Conservation (phyloP, 1,140 invertebrate genomes). For the Uloborus diversus region DNA sequence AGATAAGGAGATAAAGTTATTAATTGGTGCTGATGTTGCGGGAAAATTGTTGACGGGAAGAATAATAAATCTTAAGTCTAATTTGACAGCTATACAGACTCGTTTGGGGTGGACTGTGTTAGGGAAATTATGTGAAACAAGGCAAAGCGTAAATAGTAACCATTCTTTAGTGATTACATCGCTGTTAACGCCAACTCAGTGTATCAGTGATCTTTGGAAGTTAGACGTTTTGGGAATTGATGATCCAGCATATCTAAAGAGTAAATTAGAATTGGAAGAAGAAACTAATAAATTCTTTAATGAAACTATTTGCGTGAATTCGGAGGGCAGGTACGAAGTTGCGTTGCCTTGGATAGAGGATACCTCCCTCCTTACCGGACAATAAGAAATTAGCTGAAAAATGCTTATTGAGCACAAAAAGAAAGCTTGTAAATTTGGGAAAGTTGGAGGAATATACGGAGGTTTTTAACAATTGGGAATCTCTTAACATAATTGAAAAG, state of each 20-base stretch:
- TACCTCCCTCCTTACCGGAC: not conserved
- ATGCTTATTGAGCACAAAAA: not conserved
- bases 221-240: conserved; percentile 4
- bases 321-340: conserved; percentile 11
- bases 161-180: not conserved
- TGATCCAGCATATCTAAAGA: not conserved
- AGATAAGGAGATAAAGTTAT: not conserved
- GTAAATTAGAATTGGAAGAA: conserved; percentile 2
- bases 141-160: not conserved
- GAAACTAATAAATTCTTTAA: not conserved
- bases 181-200: not conserved
- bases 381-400: not conserved
- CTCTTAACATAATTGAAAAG: not conserved
- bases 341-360: not conserved
- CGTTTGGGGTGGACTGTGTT: not conserved
- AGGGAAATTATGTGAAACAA: not conserved
- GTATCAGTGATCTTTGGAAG: conserved; percentile 3
- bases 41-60: not conserved
- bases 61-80: not conserved
- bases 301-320: not conserved
- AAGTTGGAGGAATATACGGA: not conserved
- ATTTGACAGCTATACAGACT: not conserved
- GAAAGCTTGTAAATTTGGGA: not conserved
- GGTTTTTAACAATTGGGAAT: not conserved
- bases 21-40: conserved; percentile 12